Evolutionary conservation across 2,797 vertebrate species (phyloP), one percentile per base, ranked within the genome.

Genomic region (Siniperca scherzeri): DNA sequence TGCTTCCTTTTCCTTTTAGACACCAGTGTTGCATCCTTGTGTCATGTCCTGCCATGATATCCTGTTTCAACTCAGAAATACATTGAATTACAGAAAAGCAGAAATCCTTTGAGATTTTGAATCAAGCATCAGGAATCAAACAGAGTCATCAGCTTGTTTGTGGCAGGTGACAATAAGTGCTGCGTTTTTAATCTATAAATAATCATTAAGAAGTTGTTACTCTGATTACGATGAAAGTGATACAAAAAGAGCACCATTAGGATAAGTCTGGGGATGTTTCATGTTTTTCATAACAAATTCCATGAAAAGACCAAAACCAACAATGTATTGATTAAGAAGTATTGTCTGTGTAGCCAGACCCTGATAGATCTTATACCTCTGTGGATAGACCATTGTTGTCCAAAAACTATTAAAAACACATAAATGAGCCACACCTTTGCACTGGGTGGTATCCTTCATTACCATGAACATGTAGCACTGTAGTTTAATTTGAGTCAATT

Each of bases 1-100:
- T 13, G 21, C 65, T 82, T 80, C 81, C 77, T 61, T 78, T 88
- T 86, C 83, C 55, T 57, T 55, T 62, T 11, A 48, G 11, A 22
- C 50, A 25, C 4, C 12, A 14, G 48, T 36, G 72, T 65, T 69
- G 55, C 68, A 53, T 89, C 87, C 83, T 27, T 42, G 57, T 74
- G 57, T 77, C 69, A 6, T 6, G 40, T 77, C 21, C 73, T 70
- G 50, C 13, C 36, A 21, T 38, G 62, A 27, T 36, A 42, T 81
- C 74, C 77, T 83, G 74, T 55, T 75, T 16, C 46, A 70, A 3
- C 52, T 30, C 11, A 38, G 21, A 14, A 27, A 33, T 61, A 40
- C 22, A 16, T 40, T 46, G 55, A 52, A 0, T 40, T 7, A 16
- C 16, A 44, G 16, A 11, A 1, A 52, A 27, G 14, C 44, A 36